Evolutionary conservation across 2,888 invertebrate species (phyloP), one percentile per base, ranked within the genome.

Genomic region (Drosophila leonis): DNA sequence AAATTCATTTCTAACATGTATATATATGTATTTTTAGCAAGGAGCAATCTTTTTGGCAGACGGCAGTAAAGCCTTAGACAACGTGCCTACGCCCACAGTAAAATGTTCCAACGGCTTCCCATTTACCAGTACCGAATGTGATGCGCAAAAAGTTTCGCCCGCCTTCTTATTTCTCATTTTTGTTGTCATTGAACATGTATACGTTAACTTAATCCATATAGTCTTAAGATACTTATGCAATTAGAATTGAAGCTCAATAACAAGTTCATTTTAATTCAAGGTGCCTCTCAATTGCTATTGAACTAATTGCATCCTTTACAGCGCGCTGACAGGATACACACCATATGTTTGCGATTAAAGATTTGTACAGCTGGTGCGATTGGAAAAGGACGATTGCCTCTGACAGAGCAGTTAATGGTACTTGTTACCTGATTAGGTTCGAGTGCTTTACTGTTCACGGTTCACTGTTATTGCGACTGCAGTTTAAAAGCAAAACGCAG

Each of bases 181-280:
- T 63, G 15, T 33, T 35, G 51, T 52, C n/a, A 51, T 41, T 55
- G 56, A 44, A 65, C 52, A 48, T 59, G 77, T 69, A 70, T 67
- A 67, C 66, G 77, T 60, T 81, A 81, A 83, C 77, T 69, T 65
- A 65, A 68, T 69, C 54, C 49, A 46, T 55, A 57, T 66, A 79
- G 49, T 72, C 10, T 18, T 52, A 78, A 80, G 82, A 61, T 75
- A 54, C 56, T 54, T 51, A 42, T 54, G 62, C 71, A 71, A 68
- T 71, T 67, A 61, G 37, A 60, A 70, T 55, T 73, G 79, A 73
- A 79, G 76, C 31, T 68, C 68, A 70, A 85, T 84, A 85, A 83
- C 85, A 81, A 72, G 37, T 65, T 81, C 79, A 88, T 85, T 81
- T 83, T 75, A 81, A 81, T 81, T 81, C 73, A 84, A 74, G 76